Evolutionary conservation across 2,113 vertebrate species (phyloP).

Genomic region (Cyanistes caeruleus): DNA sequence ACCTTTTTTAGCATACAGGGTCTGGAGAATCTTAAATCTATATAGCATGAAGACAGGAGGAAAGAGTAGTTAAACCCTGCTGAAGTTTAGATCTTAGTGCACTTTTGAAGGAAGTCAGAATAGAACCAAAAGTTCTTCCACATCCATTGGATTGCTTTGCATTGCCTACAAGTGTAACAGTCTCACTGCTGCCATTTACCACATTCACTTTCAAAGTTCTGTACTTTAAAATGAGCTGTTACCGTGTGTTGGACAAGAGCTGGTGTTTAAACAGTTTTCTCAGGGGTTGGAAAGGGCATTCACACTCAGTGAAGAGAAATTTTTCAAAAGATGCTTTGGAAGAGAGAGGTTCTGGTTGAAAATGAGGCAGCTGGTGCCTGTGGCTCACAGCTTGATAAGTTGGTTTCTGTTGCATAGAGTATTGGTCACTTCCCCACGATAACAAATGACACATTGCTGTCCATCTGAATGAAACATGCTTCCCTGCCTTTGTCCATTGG

Average conservation of each 20-base stretch:
- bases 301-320: background rate
- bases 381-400: background rate
- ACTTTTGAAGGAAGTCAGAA: background rate
- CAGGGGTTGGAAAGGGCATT: background rate
- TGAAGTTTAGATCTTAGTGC: background rate
- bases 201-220: accelerated
- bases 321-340: background rate
- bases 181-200: background rate
- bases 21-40: background rate
- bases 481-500: background rate
- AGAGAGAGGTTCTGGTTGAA: background rate
- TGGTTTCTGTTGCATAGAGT: background rate
- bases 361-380: background rate
- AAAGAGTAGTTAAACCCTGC: background rate
- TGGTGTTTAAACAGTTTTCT: background rate
- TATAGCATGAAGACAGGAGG: background rate
- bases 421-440: background rate
- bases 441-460: background rate
- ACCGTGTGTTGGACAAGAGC: background rate
- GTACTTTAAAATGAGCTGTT: background rate
- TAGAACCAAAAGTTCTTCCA: background rate
- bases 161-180: background rate
- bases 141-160: background rate
- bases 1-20: background rate
- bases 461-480: background rate